Percentiles rank a stretch among this genome's conserved stretches.
Conservation (phyloP, 2,113 vertebrate species). For the Hydropotes inermis region DNA sequence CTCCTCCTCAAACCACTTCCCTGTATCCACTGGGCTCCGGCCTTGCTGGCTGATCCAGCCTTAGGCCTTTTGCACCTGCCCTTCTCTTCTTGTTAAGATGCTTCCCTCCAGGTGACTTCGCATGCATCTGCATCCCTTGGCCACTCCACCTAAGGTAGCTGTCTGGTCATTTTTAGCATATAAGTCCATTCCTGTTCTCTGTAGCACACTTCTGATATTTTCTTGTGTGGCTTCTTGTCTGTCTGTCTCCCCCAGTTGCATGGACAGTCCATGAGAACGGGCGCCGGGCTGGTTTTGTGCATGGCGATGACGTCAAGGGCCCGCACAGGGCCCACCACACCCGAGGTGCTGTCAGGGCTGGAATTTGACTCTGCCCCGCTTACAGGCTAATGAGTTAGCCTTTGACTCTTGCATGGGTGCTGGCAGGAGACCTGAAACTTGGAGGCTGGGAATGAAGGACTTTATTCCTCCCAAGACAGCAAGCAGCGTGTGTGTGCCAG, state of each 20-base stretch:
- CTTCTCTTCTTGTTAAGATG: background rate
- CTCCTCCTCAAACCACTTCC: background rate
- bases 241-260: background rate
- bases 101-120: background rate
- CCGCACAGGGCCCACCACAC: background rate
- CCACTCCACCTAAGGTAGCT: background rate
- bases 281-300: background rate
- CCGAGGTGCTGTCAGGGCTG: background rate
- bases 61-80: background rate
- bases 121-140: background rate
- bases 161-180: background rate
- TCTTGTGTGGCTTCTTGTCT: background rate
- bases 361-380: background rate
- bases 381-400: background rate
- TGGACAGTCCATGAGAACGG: background rate
- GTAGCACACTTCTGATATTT: background rate
- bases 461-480: background rate
- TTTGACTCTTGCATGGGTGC: background rate
- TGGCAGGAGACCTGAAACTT: background rate
- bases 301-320: too few relatives aligned
- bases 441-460: background rate
- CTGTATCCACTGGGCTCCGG: background rate
- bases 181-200: background rate
- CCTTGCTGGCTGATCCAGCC: background rate
- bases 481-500: background rate